phyloP scores from a whole-genome alignment of 2,888 invertebrate genomes.

The Epinotia brunnichana region DNA sequence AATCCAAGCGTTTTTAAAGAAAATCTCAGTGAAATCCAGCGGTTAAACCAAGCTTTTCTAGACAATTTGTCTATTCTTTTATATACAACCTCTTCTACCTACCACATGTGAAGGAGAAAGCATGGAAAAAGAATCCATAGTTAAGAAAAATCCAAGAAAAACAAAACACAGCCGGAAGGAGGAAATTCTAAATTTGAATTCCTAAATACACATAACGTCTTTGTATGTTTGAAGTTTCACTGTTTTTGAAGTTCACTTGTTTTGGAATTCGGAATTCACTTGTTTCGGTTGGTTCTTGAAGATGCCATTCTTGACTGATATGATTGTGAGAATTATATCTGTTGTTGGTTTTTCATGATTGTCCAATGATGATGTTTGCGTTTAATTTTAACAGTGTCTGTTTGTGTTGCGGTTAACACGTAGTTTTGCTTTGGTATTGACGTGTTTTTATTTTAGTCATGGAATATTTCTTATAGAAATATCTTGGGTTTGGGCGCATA shows the following conservation, averaged over 20 bases:
- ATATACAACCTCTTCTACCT: conserved; percentile 83
- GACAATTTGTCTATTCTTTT: conserved; percentile 64
- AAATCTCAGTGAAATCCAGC: conserved; percentile 10
- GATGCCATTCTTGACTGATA: conserved; percentile 16
- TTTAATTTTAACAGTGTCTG: conserved; percentile 4
- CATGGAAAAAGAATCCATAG: conserved; percentile 82
- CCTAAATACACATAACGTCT: conserved; percentile 17
- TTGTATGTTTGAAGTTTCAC: neutral
- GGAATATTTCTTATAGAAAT: neutral
- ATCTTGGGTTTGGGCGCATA: too few species aligned
- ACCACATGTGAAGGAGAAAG: conserved; percentile 83
- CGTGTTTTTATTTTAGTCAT: neutral
- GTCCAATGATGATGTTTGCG: conserved; percentile 37
- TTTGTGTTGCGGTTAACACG: conserved; percentile 29
- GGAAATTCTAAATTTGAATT: conserved; percentile 47
- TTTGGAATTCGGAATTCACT: neutral
- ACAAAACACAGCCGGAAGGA: conserved; percentile 54
- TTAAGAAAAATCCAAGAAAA: conserved; percentile 65
- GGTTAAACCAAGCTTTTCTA: conserved; percentile 46
- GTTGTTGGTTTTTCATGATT: conserved; percentile 32
- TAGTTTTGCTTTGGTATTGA: neutral
- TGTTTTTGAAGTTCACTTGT: conserved; percentile 3
- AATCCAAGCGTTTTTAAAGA: conserved; percentile 21
- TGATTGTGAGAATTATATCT: neutral
- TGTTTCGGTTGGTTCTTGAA: neutral